Percentiles rank a stretch among this genome's conserved stretches.
Conservation (phyloP, 1,140 invertebrate species). For the Apis cerana region DNA sequence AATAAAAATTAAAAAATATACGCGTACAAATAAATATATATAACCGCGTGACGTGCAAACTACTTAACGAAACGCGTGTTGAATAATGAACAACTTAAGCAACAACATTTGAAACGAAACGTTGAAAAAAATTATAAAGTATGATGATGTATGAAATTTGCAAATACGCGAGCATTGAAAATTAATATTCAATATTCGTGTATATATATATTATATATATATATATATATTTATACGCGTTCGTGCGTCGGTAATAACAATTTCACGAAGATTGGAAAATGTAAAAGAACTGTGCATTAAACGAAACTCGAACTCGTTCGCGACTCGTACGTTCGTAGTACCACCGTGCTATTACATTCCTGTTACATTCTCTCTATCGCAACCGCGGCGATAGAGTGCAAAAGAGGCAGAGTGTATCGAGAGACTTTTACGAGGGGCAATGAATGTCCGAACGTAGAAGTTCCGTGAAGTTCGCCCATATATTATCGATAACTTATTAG, state of each 20-base stretch:
- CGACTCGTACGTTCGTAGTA: background rate
- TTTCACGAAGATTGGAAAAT: background rate
- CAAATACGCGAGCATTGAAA: background rate
- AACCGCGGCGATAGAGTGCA: constrained; percentile 1
- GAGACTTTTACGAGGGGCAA: constrained; percentile 63
- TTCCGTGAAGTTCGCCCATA: constrained; percentile 44
- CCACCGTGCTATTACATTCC: constrained; percentile 50
- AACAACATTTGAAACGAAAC: too few species aligned
- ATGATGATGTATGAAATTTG: background rate
- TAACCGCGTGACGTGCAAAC: background rate
- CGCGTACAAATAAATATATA: too few species aligned
- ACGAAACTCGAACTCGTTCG: constrained; percentile 19
- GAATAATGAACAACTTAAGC: background rate
- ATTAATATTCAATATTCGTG: background rate
- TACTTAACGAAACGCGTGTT: background rate
- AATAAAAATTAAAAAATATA: background rate
- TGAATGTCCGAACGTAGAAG: constrained; percentile 49
- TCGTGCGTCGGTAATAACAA: background rate
- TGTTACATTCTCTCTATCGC: constrained; percentile 50
- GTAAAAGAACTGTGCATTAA: constrained; percentile 15
- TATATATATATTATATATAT: too few species aligned
- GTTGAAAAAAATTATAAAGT: background rate
- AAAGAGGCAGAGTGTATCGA: constrained; percentile 7
- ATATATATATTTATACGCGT: too few species aligned
- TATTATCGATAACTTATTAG: constrained; percentile 69